Evolutionary conservation across 2,113 vertebrate species (phyloP), one percentile per base, ranked within the genome.

Genomic region (Xyliphius kryptos): DNA sequence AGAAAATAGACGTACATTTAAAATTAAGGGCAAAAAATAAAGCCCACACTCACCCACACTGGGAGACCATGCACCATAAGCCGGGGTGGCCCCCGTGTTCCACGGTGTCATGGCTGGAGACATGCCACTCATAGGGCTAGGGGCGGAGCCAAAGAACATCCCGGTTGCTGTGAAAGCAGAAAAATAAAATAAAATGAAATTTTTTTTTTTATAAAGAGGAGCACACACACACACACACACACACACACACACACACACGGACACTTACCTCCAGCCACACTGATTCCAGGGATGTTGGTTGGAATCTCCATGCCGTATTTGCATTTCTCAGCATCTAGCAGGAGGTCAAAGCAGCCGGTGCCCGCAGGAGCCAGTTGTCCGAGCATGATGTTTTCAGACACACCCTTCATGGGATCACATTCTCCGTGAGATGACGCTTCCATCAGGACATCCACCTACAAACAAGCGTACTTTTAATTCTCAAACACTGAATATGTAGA

Each of bases 251-350:
- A n/a, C n/a, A n/a, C n/a, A n/a, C n/a, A n/a, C n/a, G n/a, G n/a
- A n/a, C n/a, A n/a, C n/a, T 93, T 72, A 96, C 94, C 83, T 65
- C 92, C 94, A 0, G 88, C 93, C 2, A 91, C 90, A 6, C 95
- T 95, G 50, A 98, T 82, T 0, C 93, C 94, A 0, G 92, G 93
- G 12, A 97, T 91, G 75, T 95, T 93, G 13, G 93, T 96, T 3
- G 95, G 94, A 54, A 98, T 97, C 80, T 98, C 95, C 95, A 98
- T 98, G 58, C 94, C 95, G 0, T 93, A 94, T 56, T 97, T 97
- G 86, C 95, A 97, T 53, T 97, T 97, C 67, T 97, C 93, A 0
- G 94, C 94, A 2, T 98, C 95, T 1, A 98, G 76, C 20, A 97
- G 83, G 3, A 98, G 83, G 43, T 97, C 95, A 11, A 98, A 98